phyloP scores from a whole-genome alignment of 2,113 vertebrate species.

The Siniperca knerii region DNA sequence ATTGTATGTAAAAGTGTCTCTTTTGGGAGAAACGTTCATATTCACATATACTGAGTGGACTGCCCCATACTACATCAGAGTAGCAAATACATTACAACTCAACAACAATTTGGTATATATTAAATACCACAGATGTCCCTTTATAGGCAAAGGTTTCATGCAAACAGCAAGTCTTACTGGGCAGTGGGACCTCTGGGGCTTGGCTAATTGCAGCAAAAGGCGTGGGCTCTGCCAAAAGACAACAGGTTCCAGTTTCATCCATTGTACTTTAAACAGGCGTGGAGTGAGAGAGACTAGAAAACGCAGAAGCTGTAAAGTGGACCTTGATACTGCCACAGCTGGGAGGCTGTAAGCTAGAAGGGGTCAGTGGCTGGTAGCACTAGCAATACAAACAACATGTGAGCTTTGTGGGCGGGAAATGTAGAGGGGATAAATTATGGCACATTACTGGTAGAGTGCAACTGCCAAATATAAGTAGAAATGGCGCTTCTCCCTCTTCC shows the following conservation, averaged over 20 bases:
- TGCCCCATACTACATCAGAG: not conserved
- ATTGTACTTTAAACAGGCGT: slow-evolving; percentile 43
- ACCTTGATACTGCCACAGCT: slow-evolving; percentile 44
- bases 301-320: slow-evolving; percentile 53
- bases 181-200: slow-evolving; percentile 74
- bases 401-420: slow-evolving; percentile 25
- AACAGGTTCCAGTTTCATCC: slow-evolving; percentile 78
- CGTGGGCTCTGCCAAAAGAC: slow-evolving; percentile 83
- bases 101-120: not conserved
- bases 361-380: slow-evolving; percentile 64
- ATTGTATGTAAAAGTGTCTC: not conserved
- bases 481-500: not conserved
- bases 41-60: slow-evolving; percentile 40
- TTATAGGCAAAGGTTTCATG: slow-evolving; percentile 59
- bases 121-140: slow-evolving; percentile 16
- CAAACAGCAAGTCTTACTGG: slow-evolving; percentile 82
- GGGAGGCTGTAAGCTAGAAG: slow-evolving; percentile 60
- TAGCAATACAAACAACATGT: slow-evolving; percentile 46
- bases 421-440: slow-evolving; percentile 10
- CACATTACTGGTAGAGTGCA: not conserved
- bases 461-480: slow-evolving; percentile 10
- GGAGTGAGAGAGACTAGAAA: slow-evolving; percentile 38
- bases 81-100: not conserved
- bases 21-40: not conserved
- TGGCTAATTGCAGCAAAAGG: slow-evolving; percentile 73